phyloP scores from a whole-genome alignment of 2,888 invertebrate species.

The Stratiomys singularior region DNA sequence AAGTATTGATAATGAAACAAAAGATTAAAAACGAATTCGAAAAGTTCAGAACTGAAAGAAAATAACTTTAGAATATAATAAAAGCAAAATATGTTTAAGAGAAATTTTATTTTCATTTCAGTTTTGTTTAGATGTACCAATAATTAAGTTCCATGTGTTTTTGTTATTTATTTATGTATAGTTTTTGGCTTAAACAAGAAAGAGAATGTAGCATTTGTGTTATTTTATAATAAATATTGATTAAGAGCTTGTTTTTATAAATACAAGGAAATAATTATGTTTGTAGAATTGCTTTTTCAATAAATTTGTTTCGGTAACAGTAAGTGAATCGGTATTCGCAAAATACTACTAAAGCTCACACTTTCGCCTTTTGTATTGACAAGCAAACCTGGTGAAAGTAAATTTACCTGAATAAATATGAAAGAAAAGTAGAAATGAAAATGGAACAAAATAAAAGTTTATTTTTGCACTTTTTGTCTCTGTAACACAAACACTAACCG shows the following conservation, averaged over 20 bases:
- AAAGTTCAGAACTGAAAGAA: constrained; percentile 33
- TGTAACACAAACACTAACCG: not conserved
- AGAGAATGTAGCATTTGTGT: constrained; percentile 37
- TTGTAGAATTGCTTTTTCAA: constrained; percentile 15
- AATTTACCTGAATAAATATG: no score
- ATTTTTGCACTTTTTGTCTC: constrained; percentile 24
- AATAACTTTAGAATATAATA: not conserved
- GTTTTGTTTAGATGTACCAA: constrained; percentile 5
- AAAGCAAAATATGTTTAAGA: not conserved
- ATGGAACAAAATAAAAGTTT: not conserved
- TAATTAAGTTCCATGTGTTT: constrained; percentile 28
- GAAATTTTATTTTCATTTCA: not conserved
- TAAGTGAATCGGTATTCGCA: constrained; percentile 21
- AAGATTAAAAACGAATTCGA: not conserved
- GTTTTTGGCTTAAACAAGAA: constrained; percentile 31
- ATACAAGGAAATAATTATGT: constrained; percentile 9
- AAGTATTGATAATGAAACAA: not conserved
- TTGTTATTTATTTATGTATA: constrained; percentile 45
- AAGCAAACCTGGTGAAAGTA: no score
- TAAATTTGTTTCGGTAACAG: constrained; percentile 11
- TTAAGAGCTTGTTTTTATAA: constrained; percentile 27
- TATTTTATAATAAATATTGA: constrained; percentile 25
- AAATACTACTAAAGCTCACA: not conserved
- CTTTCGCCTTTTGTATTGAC: not conserved
- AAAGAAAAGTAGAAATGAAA: no score